Evolutionary conservation across 1,140 invertebrate genomes (phyloP), one percentile per base, ranked within the genome.

Genomic region (Zaprionus ghesquierei): DNA sequence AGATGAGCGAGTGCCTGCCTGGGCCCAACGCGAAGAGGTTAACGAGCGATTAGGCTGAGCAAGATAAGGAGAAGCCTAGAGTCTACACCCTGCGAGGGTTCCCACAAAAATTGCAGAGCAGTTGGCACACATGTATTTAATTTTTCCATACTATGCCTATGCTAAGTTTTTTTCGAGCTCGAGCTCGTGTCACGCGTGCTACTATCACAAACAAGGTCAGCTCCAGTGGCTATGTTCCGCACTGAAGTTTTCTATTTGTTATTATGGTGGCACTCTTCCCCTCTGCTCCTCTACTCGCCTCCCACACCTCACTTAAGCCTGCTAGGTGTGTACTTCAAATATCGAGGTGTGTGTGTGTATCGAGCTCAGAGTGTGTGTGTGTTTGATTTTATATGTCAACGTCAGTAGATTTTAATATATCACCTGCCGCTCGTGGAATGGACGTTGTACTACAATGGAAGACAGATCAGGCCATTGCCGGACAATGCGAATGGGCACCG

Each of bases 321-420:
- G 9, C 41, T 46, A 46, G 41, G 18, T 46, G 41, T 46, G 41
- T 46, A 46, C 35, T 41, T 5, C 18, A 22, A 46, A 46, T 22
- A 46, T 22, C 41, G 18, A 46, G 41, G 29, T 27, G 50, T 55
- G 44, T 58, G 29, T 66, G 25, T 31, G 22, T 29, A 23, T 31
- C 12, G 13, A 29, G 20, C 9, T 49, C 64, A 25, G 49, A 64
- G 44, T 65, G 63, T 25, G 31, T 18, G 20, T 8, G 53, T 44
- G 74, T 73, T 72, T 77, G 69, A 64, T 72, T 81, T 72, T 66
- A 51, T 77, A 73, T 79, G 79, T 79, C 77, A 79, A 79, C 69
- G 60, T 79, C 69, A 63, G 60, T 66, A 73, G 38, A 69, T 79
- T 81, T 79, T 73, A 65, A 64, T 72, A 53, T 66, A 74, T 69